Evolutionary conservation across 1,140 invertebrate species (phyloP).

Genomic region (Heliconius hewitsoni): DNA sequence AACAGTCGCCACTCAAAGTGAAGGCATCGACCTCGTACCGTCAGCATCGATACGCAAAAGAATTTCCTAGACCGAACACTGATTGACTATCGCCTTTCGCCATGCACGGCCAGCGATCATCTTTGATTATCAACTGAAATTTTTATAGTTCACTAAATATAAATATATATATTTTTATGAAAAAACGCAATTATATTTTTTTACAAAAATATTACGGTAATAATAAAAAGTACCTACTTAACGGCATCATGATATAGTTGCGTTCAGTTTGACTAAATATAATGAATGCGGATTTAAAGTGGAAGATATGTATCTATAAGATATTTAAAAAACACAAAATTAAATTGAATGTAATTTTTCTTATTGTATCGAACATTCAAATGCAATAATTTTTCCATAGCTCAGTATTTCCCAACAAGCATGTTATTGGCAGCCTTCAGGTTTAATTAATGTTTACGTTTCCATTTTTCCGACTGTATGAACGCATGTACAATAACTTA

Average conservation of each 20-base stretch:
- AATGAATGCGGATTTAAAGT: neutral
- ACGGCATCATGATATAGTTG: too few species aligned
- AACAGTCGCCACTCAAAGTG: constrained; percentile 27
- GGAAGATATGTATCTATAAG: neutral
- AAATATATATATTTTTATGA: too few species aligned
- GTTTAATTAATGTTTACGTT: constrained; percentile 16
- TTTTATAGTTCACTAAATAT: neutral
- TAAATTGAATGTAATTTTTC: neutral
- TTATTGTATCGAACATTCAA: neutral
- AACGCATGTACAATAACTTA: constrained; percentile 6
- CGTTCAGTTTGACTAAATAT: too few species aligned
- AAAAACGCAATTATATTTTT: neutral
- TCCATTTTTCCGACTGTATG: constrained; percentile 11
- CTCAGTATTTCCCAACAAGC: neutral
- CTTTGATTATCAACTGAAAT: neutral
- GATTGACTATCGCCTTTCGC: constrained; percentile 35
- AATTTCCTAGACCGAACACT: constrained; percentile 34
- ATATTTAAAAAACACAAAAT: neutral
- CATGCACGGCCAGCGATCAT: constrained; percentile 18
- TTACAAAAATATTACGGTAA: too few species aligned
- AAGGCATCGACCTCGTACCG: constrained; percentile 54
- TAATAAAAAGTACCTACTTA: too few species aligned
- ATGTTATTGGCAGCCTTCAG: constrained; percentile 8
- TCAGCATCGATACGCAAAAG: constrained; percentile 28
- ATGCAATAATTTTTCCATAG: neutral